Base-by-base conservation (phyloP, 2,888 invertebrate genomes). In the Macrophya alboannulata region DNA sequence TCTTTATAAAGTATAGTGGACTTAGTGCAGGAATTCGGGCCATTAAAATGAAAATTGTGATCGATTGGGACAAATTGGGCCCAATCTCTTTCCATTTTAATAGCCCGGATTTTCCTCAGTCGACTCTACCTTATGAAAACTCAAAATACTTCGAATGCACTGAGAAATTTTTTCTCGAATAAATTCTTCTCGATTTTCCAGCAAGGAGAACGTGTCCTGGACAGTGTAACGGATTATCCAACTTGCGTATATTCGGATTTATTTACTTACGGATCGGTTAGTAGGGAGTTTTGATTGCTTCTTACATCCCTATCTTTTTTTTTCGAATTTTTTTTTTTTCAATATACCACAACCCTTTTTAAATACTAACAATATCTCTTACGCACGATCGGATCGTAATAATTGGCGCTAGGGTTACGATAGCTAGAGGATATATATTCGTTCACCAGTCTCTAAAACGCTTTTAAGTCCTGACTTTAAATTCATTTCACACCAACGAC, bases 311-410 rank as follows among this genome's bases (percentile, higher is more conserved):
- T 10, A 15, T 31, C 12, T 45, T 10, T 76, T 76, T 21, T 55
- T 79, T 31, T 40, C n/a, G 6, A 10, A 17, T 55, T 9, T n/a
- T 83, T 45, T 45, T 82, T 48, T 40, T 68, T 31, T 48, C 68
- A 68, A 45, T 83, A 62, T 86, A 74, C 86, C 86, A 84, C 86
- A 87, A 87, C 84, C 88, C 87, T 87, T 88, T 89, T 81, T 81
- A 62, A 62, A 81, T 62, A 62, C 81, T 91, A 92, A 92, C 91
- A 91, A 91, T 92, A 92, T 92, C 91, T 91, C 89, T 92, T 91
- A 92, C 93, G 91, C 90, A 88, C 92, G 93, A 93, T 93, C 92
- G 91, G 91, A 88, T 91, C 91, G 90, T 89, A 92, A 93, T 93
- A 93, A 93, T 93, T 92, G 92, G 90, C 90, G 88, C 77, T 77